Conservation (phyloP, 2,797 vertebrate species). For the Gobionotothen gibberifrons region DNA sequence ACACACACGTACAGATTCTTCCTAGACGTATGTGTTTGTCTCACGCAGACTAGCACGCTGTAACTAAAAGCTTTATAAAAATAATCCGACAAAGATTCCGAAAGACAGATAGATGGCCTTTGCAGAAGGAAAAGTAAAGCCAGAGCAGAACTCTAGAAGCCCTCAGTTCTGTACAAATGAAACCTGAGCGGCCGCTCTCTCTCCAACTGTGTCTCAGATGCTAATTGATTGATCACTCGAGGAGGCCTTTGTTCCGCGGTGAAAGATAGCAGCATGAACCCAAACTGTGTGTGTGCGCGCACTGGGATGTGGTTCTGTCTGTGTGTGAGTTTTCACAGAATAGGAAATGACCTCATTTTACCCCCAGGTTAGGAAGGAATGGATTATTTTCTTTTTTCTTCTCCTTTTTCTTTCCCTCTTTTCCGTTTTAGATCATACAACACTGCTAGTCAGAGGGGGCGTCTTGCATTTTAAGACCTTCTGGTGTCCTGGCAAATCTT, state of each 20-base stretch:
- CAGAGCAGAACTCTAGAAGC: conserved; percentile 59
- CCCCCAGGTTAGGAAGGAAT: conserved; percentile 80
- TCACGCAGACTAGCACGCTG: conserved; percentile 37
- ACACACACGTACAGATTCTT: conserved; percentile 27
- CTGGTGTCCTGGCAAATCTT: conserved; percentile 51
- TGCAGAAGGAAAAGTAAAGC: conserved; percentile 55
- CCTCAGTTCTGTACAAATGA: conserved; percentile 70
- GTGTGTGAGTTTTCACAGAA: conserved; percentile 76
- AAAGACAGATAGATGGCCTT: conserved; percentile 59
- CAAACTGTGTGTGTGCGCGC: conserved; percentile 48
- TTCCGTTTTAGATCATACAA: conserved; percentile 53
- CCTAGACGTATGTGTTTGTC: conserved; percentile 50
- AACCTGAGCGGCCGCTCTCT: conserved; percentile 70
- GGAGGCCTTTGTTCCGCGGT: conserved; percentile 81
- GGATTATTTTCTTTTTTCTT: conserved; percentile 72
- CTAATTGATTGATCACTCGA: conserved; percentile 85
- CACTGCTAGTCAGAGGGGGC: conserved; percentile 45
- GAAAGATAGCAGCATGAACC: conserved; percentile 72
- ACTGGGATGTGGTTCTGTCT: conserved; percentile 58
- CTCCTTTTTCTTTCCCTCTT: conserved; percentile 42
- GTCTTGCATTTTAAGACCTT: conserved; percentile 29
- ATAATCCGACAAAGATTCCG: conserved; percentile 45
- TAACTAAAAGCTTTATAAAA: conserved; percentile 68
- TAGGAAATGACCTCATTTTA: conserved; percentile 85
- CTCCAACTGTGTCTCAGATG: conserved; percentile 70